phyloP scores from a whole-genome alignment of 2,113 vertebrate species.

The Oenanthe oenanthe region DNA sequence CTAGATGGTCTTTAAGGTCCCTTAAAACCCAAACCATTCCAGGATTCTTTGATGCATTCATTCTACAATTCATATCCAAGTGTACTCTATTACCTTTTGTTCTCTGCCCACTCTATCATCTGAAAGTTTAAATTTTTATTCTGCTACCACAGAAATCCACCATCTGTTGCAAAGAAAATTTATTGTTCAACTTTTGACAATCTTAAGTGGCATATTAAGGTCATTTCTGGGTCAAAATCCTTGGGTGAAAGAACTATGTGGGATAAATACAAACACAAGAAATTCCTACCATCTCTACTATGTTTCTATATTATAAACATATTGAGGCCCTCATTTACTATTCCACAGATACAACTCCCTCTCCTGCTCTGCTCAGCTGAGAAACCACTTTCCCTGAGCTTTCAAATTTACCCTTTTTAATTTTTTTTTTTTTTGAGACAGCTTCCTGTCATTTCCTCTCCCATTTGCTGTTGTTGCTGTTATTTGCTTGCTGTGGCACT shows the following conservation, averaged over 20 bases:
- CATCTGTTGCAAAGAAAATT: background rate
- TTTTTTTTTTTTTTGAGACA: background rate
- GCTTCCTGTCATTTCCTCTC: background rate
- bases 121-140: background rate
- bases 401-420: background rate
- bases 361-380: background rate
- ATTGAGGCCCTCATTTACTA: background rate
- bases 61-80: background rate
- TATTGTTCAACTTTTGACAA: background rate
- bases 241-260: background rate
- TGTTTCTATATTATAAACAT: background rate
- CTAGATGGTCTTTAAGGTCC: background rate
- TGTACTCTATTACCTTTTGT: background rate
- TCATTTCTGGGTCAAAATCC: background rate
- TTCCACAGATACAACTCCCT: background rate
- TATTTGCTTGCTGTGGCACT: background rate
- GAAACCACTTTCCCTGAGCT: background rate
- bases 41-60: background rate
- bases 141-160: background rate
- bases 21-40: background rate
- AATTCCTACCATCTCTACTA: background rate
- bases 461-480: background rate
- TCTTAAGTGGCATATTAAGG: fast-evolving
- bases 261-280: background rate
- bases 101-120: background rate